These are phyloP conservation scores for Urocitellus parryii DNA, from an alignment of 2,113 vertebrate genomes.

Conservation along the genomic window DNA sequence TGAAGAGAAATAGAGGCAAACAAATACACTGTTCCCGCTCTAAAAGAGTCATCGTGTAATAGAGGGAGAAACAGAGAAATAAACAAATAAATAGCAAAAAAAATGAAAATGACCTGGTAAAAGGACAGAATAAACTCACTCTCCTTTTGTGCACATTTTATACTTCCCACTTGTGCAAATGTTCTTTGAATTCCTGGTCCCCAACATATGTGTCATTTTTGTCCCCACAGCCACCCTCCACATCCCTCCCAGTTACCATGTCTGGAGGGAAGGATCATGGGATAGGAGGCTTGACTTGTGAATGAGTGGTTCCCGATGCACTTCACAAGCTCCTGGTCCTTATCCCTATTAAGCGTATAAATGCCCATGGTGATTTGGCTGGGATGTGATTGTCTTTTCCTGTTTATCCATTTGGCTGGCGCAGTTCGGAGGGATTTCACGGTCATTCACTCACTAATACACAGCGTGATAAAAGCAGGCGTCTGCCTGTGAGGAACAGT, in stretches of 20 bases:
- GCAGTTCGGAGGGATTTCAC: slow-evolving; percentile 77
- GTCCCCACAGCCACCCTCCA: fast-evolving
- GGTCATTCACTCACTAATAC: slow-evolving; percentile 68
- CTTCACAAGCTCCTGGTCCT: neutral
- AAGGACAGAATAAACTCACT: neutral
- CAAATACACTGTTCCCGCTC: neutral
- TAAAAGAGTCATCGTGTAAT: neutral
- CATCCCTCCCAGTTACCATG: neutral
- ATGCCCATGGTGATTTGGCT: slow-evolving; percentile 73
- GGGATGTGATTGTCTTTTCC: slow-evolving; percentile 62
- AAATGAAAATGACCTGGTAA: slow-evolving; percentile 4
- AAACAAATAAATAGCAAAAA: neutral
- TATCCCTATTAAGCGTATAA: slow-evolving; percentile 13
- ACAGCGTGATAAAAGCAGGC: slow-evolving; percentile 76
- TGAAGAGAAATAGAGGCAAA: neutral
- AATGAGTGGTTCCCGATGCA: slow-evolving; percentile 45
- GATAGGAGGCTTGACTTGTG: neutral
- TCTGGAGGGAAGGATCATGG: neutral
- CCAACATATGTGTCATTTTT: neutral
- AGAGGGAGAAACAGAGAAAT: neutral
- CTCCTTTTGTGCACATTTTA: neutral
- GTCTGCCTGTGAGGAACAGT: slow-evolving; percentile 73
- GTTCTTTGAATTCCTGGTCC: neutral
- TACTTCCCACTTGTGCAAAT: neutral
- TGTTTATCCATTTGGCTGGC: slow-evolving; percentile 79